Evolutionary conservation across 2,113 vertebrate genomes (phyloP), one percentile per base, ranked within the genome.

Genomic region (Ceyx cyanopectus): DNA sequence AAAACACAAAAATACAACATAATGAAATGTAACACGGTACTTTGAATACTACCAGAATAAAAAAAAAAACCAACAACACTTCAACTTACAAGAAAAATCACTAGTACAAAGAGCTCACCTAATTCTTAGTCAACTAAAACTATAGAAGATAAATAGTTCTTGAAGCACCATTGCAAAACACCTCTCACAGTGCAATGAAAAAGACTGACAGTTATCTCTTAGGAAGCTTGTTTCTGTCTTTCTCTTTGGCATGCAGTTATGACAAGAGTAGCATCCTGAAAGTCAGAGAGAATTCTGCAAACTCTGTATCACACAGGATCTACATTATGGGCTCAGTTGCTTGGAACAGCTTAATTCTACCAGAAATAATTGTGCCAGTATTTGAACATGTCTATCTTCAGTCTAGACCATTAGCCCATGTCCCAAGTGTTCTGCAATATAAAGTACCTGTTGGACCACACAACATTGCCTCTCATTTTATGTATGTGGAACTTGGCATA

Each of bases 91-190:
- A 50, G 67, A 70, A 84, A 32, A 43, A 68, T 16, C n/a, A 37
- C 6, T 66, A 74, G 26, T 46, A 72, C 15, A 50, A 57, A 85
- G 6, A 9, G 29, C 74, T 83, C 1, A 5, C n/a, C 30, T 75
- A 74, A 53, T 81, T 48, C 75, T 60, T 51, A 50, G n/a, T 21
- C 30, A 90, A 68, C 72, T 61, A 66, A 84, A 93, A 63, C 17
- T 27, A 53, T 1, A 51, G 37, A 75, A 82, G 51, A 67, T 30
- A 23, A 80, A 62, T 15, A 69, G 32, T 53, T 78, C 23, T 63
- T 69, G 32, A 73, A 87, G 37, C 34, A 80, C 5, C 32, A 22
- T 4, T 81, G 57, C 41, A 82, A 73, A 82, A 67, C 51, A 75
- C 29, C 14, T 41, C 60, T 65, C 26, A 15, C 26, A 57, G 16